These are phyloP conservation scores for Sebastes baramenuke DNA, from an alignment of 2,797 vertebrate genomes.

Conservation along the genomic window DNA sequence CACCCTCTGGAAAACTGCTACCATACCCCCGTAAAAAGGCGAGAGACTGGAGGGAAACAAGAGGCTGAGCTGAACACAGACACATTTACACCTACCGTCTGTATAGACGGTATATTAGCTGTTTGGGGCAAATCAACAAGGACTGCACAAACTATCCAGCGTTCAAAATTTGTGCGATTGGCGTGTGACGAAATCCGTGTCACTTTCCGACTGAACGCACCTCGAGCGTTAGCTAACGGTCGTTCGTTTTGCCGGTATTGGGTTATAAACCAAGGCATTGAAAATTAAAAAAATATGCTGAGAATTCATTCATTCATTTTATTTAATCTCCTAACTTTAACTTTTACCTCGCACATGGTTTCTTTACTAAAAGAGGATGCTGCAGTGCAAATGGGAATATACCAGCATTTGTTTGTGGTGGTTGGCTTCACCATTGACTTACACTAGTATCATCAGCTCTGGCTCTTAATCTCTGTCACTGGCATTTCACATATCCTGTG, in stretches of 20 bases:
- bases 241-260: background rate
- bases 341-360: background rate
- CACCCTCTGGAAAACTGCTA: too few relatives aligned
- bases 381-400: background rate
- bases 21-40: background rate
- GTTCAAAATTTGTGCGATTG: background rate
- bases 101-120: background rate
- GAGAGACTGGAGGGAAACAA: background rate
- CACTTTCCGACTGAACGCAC: background rate
- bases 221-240: background rate
- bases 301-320: background rate
- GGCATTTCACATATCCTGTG: conserved; percentile 17
- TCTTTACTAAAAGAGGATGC: background rate
- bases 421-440: background rate
- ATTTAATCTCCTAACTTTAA: background rate
- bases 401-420: background rate
- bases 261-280: background rate
- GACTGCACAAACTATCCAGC: background rate
- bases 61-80: background rate
- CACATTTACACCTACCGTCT: background rate
- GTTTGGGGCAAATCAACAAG: background rate
- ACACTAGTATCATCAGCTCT: background rate
- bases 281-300: background rate
- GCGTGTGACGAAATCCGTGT: background rate
- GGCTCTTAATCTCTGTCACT: conserved; percentile 12